These are phyloP conservation scores for Papilio helenus DNA, from an alignment of 1,140 invertebrate species.

Conservation along the genomic window DNA sequence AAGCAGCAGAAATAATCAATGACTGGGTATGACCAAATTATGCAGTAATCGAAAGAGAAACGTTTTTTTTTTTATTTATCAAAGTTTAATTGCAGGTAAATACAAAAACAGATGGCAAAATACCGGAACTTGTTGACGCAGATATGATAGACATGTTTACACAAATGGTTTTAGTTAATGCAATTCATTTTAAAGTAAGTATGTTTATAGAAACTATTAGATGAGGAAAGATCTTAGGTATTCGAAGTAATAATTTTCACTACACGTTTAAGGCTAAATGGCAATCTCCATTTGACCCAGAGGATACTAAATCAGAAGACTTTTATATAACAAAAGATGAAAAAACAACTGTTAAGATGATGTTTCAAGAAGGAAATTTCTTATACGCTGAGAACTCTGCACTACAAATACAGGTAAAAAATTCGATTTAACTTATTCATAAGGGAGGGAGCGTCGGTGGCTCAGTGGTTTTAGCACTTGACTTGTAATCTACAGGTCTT, in stretches of 20 bases:
- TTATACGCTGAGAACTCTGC: conserved; percentile 58
- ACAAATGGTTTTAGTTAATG: conserved; percentile 59
- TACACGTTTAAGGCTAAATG: conserved; percentile 88
- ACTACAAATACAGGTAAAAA: not conserved
- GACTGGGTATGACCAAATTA: conserved; percentile 71
- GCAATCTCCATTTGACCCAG: conserved; percentile 84
- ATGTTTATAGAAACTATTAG: not conserved
- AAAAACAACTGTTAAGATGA: conserved; percentile 45
- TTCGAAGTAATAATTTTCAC: conserved; percentile 53
- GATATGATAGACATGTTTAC: conserved; percentile 71
- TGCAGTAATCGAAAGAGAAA: not conserved
- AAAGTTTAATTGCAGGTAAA: conserved; percentile 76
- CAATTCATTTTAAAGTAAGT: conserved; percentile 84
- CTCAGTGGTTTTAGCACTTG: too few relatives aligned
- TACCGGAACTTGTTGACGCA: conserved; percentile 84
- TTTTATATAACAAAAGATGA: conserved; percentile 79
- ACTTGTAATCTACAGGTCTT: too few relatives aligned
- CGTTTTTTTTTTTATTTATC: not conserved
- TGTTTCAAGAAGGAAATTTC: conserved; percentile 49
- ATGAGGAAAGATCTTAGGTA: not conserved
- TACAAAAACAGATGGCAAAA: conserved; percentile 85
- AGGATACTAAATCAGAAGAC: conserved; percentile 77
- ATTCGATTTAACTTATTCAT: not conserved
- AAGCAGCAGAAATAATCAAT: conserved; percentile 85
- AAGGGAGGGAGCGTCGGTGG: too few relatives aligned